A percentile compares a stretch with the other conserved stretches of the same genome.
Evolutionary conservation across 30 jellyfish, hydroid and myxozoan genomes (phyloP).

Genomic region (Clytia hemisphaerica): DNA sequence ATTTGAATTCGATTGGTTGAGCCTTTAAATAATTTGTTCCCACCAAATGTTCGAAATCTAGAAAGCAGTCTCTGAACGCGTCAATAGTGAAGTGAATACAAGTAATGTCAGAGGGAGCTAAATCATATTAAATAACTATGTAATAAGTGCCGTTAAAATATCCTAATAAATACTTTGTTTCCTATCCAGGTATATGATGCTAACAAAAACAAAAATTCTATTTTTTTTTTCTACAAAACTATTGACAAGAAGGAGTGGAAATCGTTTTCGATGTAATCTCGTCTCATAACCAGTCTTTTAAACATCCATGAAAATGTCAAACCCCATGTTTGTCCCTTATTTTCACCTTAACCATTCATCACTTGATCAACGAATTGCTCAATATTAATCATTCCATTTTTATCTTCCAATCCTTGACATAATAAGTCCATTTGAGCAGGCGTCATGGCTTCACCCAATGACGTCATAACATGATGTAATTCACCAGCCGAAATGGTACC

Average conservation of each 20-base stretch:
- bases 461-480: constrained; percentile 89
- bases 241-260: not conserved
- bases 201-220: too few species aligned
- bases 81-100: too few species aligned
- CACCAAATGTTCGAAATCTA: too few species aligned
- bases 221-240: not conserved
- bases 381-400: constrained; percentile 80
- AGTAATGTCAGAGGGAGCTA: too few species aligned
- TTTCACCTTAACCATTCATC: constrained; percentile 74
- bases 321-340: too few species aligned
- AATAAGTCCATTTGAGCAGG: constrained; percentile 82
- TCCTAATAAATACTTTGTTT: too few species aligned
- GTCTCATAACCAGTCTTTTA: not conserved
- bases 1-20: too few species aligned
- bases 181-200: too few species aligned
- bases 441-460: constrained; percentile 82
- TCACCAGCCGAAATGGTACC: constrained; percentile 95
- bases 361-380: constrained; percentile 86
- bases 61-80: too few species aligned
- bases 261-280: not conserved
- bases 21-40: too few species aligned
- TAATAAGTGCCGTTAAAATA: too few species aligned
- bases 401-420: constrained; percentile 88
- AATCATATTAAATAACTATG: too few species aligned
- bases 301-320: not conserved